Base-by-base conservation (phyloP, 2,888 invertebrate species). In the Lasioglossum morio region DNA sequence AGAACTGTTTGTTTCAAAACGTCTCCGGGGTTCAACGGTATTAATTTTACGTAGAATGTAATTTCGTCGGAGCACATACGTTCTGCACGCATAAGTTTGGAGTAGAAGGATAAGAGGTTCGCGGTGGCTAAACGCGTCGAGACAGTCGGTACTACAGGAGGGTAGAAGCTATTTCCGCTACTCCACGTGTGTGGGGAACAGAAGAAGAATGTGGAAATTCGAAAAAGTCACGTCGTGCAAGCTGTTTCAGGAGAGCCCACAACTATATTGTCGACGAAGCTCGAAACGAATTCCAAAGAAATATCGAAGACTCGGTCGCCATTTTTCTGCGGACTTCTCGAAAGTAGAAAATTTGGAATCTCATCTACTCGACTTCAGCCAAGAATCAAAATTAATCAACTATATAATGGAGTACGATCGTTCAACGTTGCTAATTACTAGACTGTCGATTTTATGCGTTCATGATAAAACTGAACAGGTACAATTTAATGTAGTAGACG, bases 91-190 rank as follows among this genome's bases (percentile, higher is more conserved):
- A 48, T 69, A 70, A 82, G 69, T 70, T 82, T 48, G 46, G 63
- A 82, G 72, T 40, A 53, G 34, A 70, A 75, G 60, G 81, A 72
- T 66, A 75, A 77, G 78, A 78, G 77, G 72, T 74, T 77, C 69
- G 69, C 69, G 81, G 66, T 74, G 81, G 75, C 77, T 76, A 66
- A 85, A 81, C 66, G 81, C 74, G 76, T 63, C 60, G 78, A 82
- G 77, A 82, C 73, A 66, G 73, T 69, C 48, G 69, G 66, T 43
- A 53, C 77, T 60, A 30, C 63, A 73, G 43, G 70, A 84, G 81
- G 78, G 78, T 76, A 82, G 81, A 75, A 87, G 89, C 87, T 91
- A 91, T 91, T 91, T 88, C 89, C 87, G 90, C 84, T 81, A 79
- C 27, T 40, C 81, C 63, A 85, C 82, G 77, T 82, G 83, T 82